Percentiles rank a stretch among this genome's conserved stretches.
Evolutionary conservation across 2,797 vertebrate species (phyloP).

Genomic region (Tolypeutes matacus): DNA sequence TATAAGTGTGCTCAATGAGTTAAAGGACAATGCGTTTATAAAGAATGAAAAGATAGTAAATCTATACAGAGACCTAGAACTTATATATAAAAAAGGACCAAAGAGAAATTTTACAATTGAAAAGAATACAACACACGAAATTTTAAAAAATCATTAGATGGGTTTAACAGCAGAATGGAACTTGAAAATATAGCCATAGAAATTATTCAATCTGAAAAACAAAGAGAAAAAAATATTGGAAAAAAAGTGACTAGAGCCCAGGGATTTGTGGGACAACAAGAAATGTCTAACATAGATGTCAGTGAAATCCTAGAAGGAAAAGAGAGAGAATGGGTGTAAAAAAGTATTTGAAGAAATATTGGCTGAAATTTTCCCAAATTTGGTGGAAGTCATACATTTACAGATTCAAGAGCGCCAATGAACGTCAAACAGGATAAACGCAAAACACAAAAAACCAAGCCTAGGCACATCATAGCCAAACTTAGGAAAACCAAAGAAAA

Average conservation of each 20-base stretch:
- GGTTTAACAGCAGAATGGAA: neutral
- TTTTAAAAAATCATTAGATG: neutral
- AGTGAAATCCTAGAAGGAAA: neutral
- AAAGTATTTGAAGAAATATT: neutral
- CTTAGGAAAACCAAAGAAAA: neutral
- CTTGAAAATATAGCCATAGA: neutral
- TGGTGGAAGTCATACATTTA: neutral
- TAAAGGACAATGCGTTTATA: neutral
- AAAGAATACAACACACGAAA: neutral
- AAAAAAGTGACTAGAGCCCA: neutral
- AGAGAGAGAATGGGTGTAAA: neutral
- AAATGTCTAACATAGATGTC: accelerated
- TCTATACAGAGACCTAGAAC: neutral
- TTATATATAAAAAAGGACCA: neutral
- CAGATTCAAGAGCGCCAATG: neutral
- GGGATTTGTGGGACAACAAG: neutral
- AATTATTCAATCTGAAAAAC: neutral
- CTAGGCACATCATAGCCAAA: neutral
- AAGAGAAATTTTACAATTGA: neutral
- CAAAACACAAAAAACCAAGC: neutral
- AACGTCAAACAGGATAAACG: neutral
- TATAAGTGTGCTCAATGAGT: neutral
- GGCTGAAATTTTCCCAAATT: neutral
- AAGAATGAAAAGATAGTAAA: neutral
- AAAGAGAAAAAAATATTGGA: neutral